Evolutionary conservation across 2,113 vertebrate species (phyloP).

Genomic region (Arothron firmamentum): DNA sequence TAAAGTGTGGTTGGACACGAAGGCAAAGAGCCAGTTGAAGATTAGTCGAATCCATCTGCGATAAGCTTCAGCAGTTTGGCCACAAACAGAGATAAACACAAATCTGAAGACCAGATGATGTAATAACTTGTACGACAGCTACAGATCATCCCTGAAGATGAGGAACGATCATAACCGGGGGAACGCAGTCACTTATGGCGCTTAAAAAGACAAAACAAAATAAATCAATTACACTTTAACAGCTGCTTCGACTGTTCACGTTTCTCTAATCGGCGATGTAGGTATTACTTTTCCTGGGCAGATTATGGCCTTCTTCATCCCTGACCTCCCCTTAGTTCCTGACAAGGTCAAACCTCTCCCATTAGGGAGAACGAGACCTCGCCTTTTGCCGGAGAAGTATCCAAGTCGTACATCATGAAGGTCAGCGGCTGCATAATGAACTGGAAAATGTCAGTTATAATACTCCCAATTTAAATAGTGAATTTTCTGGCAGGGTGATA

Average conservation of each 20-base stretch:
- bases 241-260: background rate
- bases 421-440: conserved; percentile 79
- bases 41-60: conserved; percentile 63
- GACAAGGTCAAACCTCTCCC: conserved; percentile 75
- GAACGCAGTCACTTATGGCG: conserved; percentile 4
- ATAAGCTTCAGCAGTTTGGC: conserved; percentile 62
- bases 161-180: conserved; percentile 37
- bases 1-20: conserved; percentile 65
- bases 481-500: conserved; percentile 70
- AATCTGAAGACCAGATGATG: conserved; percentile 61
- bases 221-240: background rate
- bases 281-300: conserved; percentile 42
- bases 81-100: conserved; percentile 61
- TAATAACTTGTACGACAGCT: conserved; percentile 40
- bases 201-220: background rate
- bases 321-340: conserved; percentile 64
- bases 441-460: conserved; percentile 78
- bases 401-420: conserved; percentile 67
- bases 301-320: conserved; percentile 51
- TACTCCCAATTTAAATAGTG: conserved; percentile 74
- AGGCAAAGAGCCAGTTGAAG: conserved; percentile 61
- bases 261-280: conserved; percentile 20
- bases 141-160: conserved; percentile 51
- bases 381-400: conserved; percentile 60
- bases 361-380: conserved; percentile 65